Percentiles rank a stretch among this genome's conserved stretches.
Conservation (phyloP, 2,113 vertebrate species). For the Tiliqua scincoides region DNA sequence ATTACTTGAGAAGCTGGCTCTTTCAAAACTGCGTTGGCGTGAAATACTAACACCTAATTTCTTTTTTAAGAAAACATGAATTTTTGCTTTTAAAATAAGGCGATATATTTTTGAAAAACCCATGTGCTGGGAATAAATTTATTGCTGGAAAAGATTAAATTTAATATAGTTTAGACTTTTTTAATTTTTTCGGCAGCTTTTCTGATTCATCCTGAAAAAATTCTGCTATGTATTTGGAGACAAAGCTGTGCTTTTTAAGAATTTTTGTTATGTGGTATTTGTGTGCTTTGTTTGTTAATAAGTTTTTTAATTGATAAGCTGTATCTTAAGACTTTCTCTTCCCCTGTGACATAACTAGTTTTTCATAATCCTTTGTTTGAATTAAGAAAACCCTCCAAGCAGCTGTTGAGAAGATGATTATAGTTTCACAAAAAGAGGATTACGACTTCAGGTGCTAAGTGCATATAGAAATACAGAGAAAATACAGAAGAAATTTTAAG, state of each 20-base stretch:
- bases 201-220: slow-evolving; percentile 23
- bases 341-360: slow-evolving; percentile 49
- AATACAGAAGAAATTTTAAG: slow-evolving; percentile 45
- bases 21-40: neutral
- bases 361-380: slow-evolving; percentile 17
- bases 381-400: slow-evolving; percentile 44
- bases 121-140: neutral
- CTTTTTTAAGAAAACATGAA: neutral
- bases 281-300: slow-evolving; percentile 39
- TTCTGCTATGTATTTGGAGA: neutral
- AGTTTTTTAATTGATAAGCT: slow-evolving; percentile 39
- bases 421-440: slow-evolving; percentile 41
- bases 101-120: accelerated
- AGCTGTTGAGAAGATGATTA: slow-evolving; percentile 48
- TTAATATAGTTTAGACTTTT: slow-evolving; percentile 15
- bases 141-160: slow-evolving; percentile 1
- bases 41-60: neutral
- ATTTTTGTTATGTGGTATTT: slow-evolving; percentile 25
- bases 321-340: slow-evolving; percentile 49
- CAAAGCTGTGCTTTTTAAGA: slow-evolving; percentile 30
- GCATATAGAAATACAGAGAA: slow-evolving; percentile 45
- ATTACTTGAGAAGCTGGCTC: neutral
- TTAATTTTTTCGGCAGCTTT: neutral
- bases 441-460: slow-evolving; percentile 46
- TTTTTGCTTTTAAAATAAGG: slow-evolving; percentile 37